phyloP scores from a whole-genome alignment of 1,140 invertebrate genomes.

The Pissodes strobi region DNA sequence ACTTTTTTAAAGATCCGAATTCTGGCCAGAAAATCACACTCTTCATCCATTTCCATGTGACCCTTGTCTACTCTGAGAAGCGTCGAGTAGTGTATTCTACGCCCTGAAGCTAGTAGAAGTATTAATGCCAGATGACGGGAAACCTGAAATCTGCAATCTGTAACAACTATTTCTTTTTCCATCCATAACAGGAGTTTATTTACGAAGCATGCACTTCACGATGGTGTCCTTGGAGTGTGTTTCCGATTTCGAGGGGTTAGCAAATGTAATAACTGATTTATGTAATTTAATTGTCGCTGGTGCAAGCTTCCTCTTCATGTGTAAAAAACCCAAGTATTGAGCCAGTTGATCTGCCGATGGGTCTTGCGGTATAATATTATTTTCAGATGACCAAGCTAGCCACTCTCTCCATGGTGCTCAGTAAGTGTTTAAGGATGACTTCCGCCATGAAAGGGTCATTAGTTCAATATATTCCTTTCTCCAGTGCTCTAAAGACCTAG shows the following conservation, averaged over 20 bases:
- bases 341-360: not conserved
- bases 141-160: slow-evolving; percentile 47
- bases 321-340: slow-evolving; percentile 5
- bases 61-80: slow-evolving; percentile 39
- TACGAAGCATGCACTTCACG: not conserved
- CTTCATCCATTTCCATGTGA: slow-evolving; percentile 3
- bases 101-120: slow-evolving; percentile 47
- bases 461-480: not conserved
- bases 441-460: not conserved
- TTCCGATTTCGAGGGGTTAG: slow-evolving; percentile 9
- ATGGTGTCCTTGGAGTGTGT: not conserved
- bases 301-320: slow-evolving; percentile 13
- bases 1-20: too few relatives aligned
- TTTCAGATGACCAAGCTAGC: not conserved
- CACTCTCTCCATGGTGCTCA: slow-evolving; percentile 11
- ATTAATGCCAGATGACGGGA: too few relatives aligned
- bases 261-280: slow-evolving; percentile 29
- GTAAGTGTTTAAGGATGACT: slow-evolving; percentile 9
- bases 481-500: not conserved
- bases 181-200: not conserved
- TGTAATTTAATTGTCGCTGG: slow-evolving; percentile 26
- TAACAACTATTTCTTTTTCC: not conserved
- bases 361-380: not conserved
- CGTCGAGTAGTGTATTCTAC: slow-evolving; percentile 51
- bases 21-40: slow-evolving; percentile 45